Evolutionary conservation across 2,888 invertebrate genomes (phyloP).

Genomic region (Drosophila lacicola): DNA sequence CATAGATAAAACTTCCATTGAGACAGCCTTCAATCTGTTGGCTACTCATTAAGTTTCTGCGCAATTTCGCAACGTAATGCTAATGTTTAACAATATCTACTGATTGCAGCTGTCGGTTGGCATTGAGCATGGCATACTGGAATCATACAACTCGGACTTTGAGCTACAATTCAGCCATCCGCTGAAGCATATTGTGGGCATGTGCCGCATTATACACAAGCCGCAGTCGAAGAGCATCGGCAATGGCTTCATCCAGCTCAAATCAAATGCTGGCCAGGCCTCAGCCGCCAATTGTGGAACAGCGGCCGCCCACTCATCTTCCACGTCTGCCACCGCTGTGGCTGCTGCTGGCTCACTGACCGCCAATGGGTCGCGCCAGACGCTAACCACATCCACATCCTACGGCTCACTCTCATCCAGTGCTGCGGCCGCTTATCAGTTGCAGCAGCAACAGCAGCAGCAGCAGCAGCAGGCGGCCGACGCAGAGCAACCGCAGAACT

Average conservation of each 20-base stretch:
- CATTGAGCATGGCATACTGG: conserved; percentile 89
- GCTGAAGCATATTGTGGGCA: conserved; percentile 87
- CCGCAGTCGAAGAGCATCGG: conserved; percentile 81
- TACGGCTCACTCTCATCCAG: conserved; percentile 82
- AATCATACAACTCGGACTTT: conserved; percentile 90
- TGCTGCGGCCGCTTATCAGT: conserved; percentile 77
- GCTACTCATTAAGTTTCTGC: neutral
- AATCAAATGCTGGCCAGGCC: conserved; percentile 51
- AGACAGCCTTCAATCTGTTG: neutral
- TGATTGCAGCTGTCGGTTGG: conserved; percentile 88
- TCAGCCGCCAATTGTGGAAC: conserved; percentile 18
- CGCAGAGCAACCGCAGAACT: conserved; percentile 74
- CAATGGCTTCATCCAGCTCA: conserved; percentile 83
- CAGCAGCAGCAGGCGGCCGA: conserved; percentile 41
- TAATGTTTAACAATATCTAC: conserved; percentile 8
- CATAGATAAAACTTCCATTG: neutral
- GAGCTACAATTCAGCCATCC: conserved; percentile 89
- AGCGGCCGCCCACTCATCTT: conserved; percentile 16
- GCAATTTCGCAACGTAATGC: neutral
- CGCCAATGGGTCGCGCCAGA: conserved; percentile 65
- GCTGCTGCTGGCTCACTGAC: conserved; percentile 44
- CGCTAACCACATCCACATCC: conserved; percentile 82
- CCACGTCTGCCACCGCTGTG: conserved; percentile 1
- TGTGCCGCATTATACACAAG: conserved; percentile 84
- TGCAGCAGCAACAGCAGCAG: conserved; percentile 53